Evolutionary conservation across 2,113 vertebrate genomes (phyloP), one percentile per base, ranked within the genome.

Genomic region (Carettochelys insculpta): DNA sequence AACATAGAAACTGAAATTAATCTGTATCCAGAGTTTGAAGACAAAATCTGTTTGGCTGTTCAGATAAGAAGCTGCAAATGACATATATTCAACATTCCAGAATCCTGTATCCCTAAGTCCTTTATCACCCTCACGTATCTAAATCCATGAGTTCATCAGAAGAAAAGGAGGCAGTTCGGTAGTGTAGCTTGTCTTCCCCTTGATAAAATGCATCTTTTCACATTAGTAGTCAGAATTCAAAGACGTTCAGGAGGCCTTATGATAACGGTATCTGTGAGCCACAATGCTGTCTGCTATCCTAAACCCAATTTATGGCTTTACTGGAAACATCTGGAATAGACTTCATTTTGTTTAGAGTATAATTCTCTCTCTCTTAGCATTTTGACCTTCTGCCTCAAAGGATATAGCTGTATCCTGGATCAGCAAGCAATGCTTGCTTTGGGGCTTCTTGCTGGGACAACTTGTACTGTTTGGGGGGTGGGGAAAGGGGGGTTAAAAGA

Each of bases 241-340:
- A 85, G 73, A 52, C 50, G 76, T 71, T 76, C 68, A 77, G 61
- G 86, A 61, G 53, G 80, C 80, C 41, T 53, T 75, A 43, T 90
- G 38, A 75, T 85, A 58, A 61, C 86, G 53, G 75, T 47, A 48
- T 65, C 58, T 80, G n/a, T 77, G 38, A 75, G 71, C 41, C 41
- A 75, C 71, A 75, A 38, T 58, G 51, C 47, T 65, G 13, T 86
- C 58, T 12, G 8, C 58, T 24, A 43, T 54, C 82, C 61, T 48
- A 29, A 78, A 81, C 86, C 78, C 86, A 61, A 82, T 71, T 78
- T 77, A 38, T 77, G 83, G 47, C 54, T 52, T 81, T 85, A 86
- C 79, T 86, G 38, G 48, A 77, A 90, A 86, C 83, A 86, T 90
- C 78, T 90, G 83, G 89, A 82, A 34, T 38, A 51, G 51, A 47